These are phyloP conservation scores for Odocoileus virginianus DNA, from an alignment of 2,113 vertebrate species.

Conservation along the genomic window DNA sequence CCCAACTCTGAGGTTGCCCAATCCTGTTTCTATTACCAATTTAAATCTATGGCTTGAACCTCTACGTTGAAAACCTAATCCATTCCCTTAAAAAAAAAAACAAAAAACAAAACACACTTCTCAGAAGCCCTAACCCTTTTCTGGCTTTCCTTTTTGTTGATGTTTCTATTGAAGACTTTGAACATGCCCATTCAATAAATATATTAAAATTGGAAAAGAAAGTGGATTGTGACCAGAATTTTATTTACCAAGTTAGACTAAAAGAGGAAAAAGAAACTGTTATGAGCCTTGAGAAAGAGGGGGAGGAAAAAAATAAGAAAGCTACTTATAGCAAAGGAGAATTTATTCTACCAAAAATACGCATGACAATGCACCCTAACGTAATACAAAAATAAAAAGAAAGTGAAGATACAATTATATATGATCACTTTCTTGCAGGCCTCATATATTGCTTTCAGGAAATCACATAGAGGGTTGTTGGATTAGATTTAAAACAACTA, in stretches of 20 bases:
- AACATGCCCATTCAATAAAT: conserved; percentile 68
- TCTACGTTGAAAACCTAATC: conserved; percentile 48
- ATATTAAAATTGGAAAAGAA: conserved; percentile 73
- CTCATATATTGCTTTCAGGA: conserved; percentile 87
- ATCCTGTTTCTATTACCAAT: conserved; percentile 66
- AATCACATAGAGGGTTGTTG: conserved; percentile 80
- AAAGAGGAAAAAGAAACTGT: conserved; percentile 51
- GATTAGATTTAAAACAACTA: conserved; percentile 81
- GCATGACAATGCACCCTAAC: conserved; percentile 89
- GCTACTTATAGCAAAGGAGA: conserved; percentile 89
- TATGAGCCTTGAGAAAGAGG: conserved; percentile 55
- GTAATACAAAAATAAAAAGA: conserved; percentile 96
- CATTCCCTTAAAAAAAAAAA: conserved; percentile 54
- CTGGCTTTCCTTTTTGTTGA: conserved; percentile 36
- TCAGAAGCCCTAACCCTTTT: conserved; percentile 54
- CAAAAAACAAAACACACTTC: conserved; percentile 39
- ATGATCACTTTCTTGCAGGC: conserved; percentile 88
- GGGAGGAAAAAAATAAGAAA: conserved; percentile 75
- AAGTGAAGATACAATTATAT: conserved; percentile 88
- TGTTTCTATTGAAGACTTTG: conserved; percentile 57
- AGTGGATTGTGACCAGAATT: conserved; percentile 72
- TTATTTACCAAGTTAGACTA: conserved; percentile 75
- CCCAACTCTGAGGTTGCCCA: conserved; percentile 53
- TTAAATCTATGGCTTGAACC: conserved; percentile 69
- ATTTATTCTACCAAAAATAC: conserved; percentile 98